Evolutionary conservation across 37 sponge, comb jelly and placozoan species (phyloP), one percentile per base, ranked within the genome.

Genomic region (Chondrosia reniformis): DNA sequence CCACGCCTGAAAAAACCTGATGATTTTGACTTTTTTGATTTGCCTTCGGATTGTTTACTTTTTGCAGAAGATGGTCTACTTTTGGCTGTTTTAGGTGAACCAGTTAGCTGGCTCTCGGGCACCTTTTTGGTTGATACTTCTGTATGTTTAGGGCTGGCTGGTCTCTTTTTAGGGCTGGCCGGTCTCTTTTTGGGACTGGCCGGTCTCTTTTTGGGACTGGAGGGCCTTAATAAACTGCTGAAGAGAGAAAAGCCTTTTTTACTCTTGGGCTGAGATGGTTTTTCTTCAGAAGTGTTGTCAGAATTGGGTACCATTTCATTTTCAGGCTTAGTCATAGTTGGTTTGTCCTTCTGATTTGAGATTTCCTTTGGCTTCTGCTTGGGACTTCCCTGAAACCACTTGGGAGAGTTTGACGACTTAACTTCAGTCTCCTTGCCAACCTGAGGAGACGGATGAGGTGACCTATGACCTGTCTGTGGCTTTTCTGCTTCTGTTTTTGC

Each of bases 171-270:
- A 44, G 42, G 42, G 44, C 13, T 38, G 32, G 22, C 44, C 22
- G 4, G 44, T 69, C 41, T 69, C 72, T 69, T 69, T 40, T 36
- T 8, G 1, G 72, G 72, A 2, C 25, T 9, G 0, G 42, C 4
- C 42, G 72, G 44, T 25, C 41, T 69, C 43, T 39, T 69, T 44
- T 69, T 69, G 19, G 72, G 72, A 39, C 72, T 69, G 72, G 72
- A 38, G 24, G 72, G 72, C 9, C 72, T 8, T 3, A 69, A 24
- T 1, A 69, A 44, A 0, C 44, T 43, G 41, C 44, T 38, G 4
- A 69, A 34, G 2, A 34, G 41, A 1, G 32, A 21, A 24, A 38
- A 44, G n/a, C n/a, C n/a, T n/a, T n/a, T n/a, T 19, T 44, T 19
- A 21, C n/a, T 34, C 72, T 69, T 69, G 4, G 44, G 41, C 22